Base-by-base conservation (phyloP, 2,888 invertebrate genomes). In the Agrotis clavis region DNA sequence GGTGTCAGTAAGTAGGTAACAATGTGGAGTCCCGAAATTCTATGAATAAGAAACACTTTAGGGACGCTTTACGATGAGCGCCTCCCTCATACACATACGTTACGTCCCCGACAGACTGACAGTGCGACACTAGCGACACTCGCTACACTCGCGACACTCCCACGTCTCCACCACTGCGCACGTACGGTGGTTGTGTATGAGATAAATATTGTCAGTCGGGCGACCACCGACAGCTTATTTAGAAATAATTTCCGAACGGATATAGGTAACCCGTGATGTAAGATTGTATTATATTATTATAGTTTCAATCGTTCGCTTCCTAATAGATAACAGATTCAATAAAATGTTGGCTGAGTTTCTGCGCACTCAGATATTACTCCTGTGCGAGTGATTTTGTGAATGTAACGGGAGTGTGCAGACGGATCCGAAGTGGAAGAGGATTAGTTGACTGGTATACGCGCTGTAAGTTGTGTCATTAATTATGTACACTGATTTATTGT, bases 1-100 rank as follows among this genome's bases (percentile, higher is more conserved):
- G 54, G 73, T 75, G 77, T 69, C 68, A 64, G 78, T 77, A 67
- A 83, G 79, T 79, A 83, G 76, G 73, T 80, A 82, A 85, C 87
- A 86, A 88, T 82, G 82, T 81, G 77, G 71, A 81, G 73, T 75
- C 50, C 79, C 80, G 70, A 88, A 88, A 86, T 88, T 89, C 88
- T 86, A 89, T 90, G 90, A 90, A 90, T 90, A 90, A 87, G 85
- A 88, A 88, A 86, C 86, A 85, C 82, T 87, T 86, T 67, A 77
- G 75, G 74, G 70, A 51, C 69, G 60, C 65, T 68, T 68, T 61
- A 68, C 60, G 79, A 67, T 41, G 82, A 77, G 67, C 67, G 64
- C 21, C 67, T 48, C 47, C 70, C 54, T 56, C 59, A 68, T 53
- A 80, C 59, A 75, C 65, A 57, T 25, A 67, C 67, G 50, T 67